Percentiles rank a stretch among this genome's conserved stretches.
These are phyloP conservation scores for Picus viridis DNA, from an alignment of 2,797 vertebrate species.

Conservation along the genomic window DNA sequence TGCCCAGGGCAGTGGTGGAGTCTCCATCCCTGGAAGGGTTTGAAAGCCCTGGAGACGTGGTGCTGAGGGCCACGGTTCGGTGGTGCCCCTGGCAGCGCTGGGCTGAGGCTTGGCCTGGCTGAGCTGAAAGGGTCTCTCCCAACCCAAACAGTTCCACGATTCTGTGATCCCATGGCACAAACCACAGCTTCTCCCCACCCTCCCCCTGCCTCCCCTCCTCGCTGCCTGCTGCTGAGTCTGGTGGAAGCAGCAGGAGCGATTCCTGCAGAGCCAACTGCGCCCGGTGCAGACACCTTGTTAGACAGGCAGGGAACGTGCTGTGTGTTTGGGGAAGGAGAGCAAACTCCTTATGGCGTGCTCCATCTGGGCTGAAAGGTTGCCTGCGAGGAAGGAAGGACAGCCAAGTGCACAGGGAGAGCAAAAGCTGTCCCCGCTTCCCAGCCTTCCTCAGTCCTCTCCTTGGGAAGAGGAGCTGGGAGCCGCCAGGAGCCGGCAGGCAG, in stretches of 20 bases:
- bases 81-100: background rate
- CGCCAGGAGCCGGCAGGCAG: rapidly evolving
- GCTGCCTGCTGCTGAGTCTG: rapidly evolving
- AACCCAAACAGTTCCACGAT: background rate
- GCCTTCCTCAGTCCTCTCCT: rapidly evolving
- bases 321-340: background rate
- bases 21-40: too few species aligned
- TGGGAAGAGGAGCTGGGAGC: background rate
- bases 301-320: background rate
- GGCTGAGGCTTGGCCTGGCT: background rate
- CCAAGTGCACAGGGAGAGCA: background rate
- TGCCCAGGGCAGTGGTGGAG: background rate
- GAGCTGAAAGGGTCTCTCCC: background rate
- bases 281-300: background rate
- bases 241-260: background rate
- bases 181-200: background rate
- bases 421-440: background rate
- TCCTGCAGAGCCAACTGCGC: background rate
- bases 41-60: too few species aligned
- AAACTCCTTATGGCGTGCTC: constrained; percentile 26
- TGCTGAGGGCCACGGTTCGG: background rate
- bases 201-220: too few species aligned
- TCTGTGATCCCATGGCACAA: rapidly evolving
- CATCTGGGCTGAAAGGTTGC: constrained; percentile 55
- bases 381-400: constrained; percentile 21